Conservation (phyloP, 2,888 invertebrate species). For the Agrilus biguttatus region DNA sequence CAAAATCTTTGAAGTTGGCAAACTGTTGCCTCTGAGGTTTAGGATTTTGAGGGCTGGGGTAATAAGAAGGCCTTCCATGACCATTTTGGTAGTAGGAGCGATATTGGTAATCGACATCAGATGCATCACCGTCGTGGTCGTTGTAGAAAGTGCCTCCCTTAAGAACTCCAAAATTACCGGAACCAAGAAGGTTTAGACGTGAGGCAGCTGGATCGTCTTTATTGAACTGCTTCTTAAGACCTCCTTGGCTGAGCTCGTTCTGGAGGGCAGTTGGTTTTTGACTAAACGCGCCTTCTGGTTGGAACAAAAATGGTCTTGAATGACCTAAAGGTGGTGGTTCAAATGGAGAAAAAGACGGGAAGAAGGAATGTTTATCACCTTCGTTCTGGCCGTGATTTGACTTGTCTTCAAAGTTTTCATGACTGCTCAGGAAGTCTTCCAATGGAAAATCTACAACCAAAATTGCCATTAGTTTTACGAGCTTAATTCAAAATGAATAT, state of each 20-base stretch:
- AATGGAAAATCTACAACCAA: no score
- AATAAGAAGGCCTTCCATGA: slow-evolving; percentile 53
- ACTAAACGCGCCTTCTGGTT: slow-evolving; percentile 45
- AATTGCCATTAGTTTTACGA: no score
- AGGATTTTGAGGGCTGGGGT: slow-evolving; percentile 45
- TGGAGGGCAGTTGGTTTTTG: slow-evolving; percentile 34
- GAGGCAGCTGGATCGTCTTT: slow-evolving; percentile 1
- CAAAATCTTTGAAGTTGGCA: slow-evolving; percentile 80
- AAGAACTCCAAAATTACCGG: slow-evolving; percentile 77
- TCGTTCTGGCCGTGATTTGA: slow-evolving; percentile 13
- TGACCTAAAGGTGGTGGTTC: slow-evolving; percentile 45
- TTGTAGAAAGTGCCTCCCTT: slow-evolving; percentile 76
- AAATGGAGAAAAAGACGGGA: slow-evolving; percentile 48
- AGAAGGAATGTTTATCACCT: slow-evolving; percentile 52
- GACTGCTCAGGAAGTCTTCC: no score
- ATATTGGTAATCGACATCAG: slow-evolving; percentile 34
- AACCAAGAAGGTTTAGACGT: slow-evolving; percentile 54
- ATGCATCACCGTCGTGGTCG: slow-evolving; percentile 52
- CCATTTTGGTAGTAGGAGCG: slow-evolving; percentile 53
- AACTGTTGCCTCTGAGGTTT: slow-evolving; percentile 69
- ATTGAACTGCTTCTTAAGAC: slow-evolving; percentile 2
- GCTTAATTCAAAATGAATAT: no score
- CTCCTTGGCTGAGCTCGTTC: not conserved
- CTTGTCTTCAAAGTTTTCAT: no score
- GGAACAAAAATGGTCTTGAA: slow-evolving; percentile 43